Evolutionary conservation across 2,888 invertebrate genomes (phyloP), one percentile per base, ranked within the genome.

Genomic region (Hirtodrosophila cameraria): DNA sequence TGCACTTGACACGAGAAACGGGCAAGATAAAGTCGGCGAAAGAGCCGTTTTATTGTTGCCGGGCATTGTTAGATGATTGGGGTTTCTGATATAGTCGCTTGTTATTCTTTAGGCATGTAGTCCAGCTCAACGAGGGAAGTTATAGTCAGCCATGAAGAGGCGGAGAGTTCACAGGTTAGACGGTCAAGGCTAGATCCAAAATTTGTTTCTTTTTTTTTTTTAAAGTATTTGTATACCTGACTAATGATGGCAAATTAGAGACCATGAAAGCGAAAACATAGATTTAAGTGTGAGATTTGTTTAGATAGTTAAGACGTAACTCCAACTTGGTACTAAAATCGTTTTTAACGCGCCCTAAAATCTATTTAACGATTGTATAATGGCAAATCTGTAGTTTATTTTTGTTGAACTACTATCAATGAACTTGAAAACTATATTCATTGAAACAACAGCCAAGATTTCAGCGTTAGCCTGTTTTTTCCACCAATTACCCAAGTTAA

Each of bases 171-270:
- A 48, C 42, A 66, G 67, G 60, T 35, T 12, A 54, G 45, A 60
- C 41, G 54, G 69, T 73, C 69, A 69, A 69, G 73, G 69, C 55
- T 54, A 59, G 41, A 18, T 30, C 15, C 8, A 23, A 54, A n/a
- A 38, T 7, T n/a, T n/a, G 11, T 2, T 25, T 46, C 18, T 20
- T 13, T 11, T 3, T 25, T 12, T 12, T 25, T 13, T 16, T 8
- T 43, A 5, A 3, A 28, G 15, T 11, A 7, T 16, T 27, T 12
- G 11, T 18, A 11, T 2, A 16, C 12, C 23, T 50, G 20, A 50
- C 50, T 50, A 57, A 41, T 50, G 35, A 57, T 42, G 16, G n/a
- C 57, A 30, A 15, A 50, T 57, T 42, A 42, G 28, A 42, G 23
- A 20, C 35, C 23, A 36, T 48, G 12, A 46, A 42, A 42, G 6